A percentile compares a stretch with the other conserved stretches of the same genome.
phyloP scores from a whole-genome alignment of 2,888 invertebrate species.

The Busseola fusca region DNA sequence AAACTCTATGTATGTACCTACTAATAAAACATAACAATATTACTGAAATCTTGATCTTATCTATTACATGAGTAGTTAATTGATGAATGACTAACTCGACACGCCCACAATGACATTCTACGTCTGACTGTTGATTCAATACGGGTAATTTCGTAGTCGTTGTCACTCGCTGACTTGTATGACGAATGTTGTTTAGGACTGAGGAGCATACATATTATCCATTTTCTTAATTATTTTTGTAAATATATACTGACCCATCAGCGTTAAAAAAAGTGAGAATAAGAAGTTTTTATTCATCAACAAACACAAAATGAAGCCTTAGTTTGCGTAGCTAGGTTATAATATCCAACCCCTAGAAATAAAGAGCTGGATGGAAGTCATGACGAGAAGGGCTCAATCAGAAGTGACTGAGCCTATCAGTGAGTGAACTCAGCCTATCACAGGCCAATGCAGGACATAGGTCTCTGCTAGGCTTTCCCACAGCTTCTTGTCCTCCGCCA shows the following conservation, averaged over 20 bases:
- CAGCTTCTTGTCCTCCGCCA: too few relatives aligned
- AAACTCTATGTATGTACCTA: slow-evolving; percentile 31
- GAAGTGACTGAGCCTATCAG: too few relatives aligned
- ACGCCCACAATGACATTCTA: slow-evolving; percentile 48
- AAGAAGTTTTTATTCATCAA: background rate
- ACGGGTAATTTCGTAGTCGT: slow-evolving; percentile 37
- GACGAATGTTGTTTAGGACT: slow-evolving; percentile 5
- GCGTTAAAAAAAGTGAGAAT: background rate
- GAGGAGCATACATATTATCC: background rate
- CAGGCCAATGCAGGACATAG: background rate
- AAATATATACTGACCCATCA: background rate
- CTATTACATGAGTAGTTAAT: slow-evolving; percentile 47
- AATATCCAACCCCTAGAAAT: background rate
- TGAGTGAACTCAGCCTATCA: background rate
- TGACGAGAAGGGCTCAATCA: rapidly evolving
- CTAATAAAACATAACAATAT: slow-evolving; percentile 45
- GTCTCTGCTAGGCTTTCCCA: too few relatives aligned
- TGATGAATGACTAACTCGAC: slow-evolving; percentile 56
- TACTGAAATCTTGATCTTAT: slow-evolving; percentile 45
- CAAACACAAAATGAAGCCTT: background rate
- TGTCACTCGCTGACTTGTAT: slow-evolving; percentile 25
- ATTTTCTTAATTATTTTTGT: background rate
- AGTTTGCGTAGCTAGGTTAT: too few relatives aligned
- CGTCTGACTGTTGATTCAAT: slow-evolving; percentile 27
- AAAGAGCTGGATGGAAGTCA: background rate